Evolutionary conservation across 1,140 invertebrate species (phyloP).

Genomic region (Lysiphlebus fabarum): DNA sequence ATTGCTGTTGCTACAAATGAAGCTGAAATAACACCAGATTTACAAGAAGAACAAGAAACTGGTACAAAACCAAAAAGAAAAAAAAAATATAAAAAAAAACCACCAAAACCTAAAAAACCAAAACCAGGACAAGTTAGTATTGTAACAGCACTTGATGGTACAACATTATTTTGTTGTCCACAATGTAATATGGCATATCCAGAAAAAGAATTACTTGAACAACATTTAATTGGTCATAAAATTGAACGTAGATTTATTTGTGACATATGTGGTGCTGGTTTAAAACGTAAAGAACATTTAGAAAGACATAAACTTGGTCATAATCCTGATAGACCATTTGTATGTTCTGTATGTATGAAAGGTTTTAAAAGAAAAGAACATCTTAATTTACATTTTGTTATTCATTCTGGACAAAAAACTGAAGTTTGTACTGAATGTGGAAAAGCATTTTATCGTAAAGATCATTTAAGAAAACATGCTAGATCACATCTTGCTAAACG

Average conservation of each 20-base stretch:
- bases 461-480: constrained; percentile 75
- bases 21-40: constrained; percentile 55
- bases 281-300: constrained; percentile 77
- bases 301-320: constrained; percentile 76
- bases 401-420: constrained; percentile 78
- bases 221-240: constrained; percentile 73
- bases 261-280: constrained; percentile 62
- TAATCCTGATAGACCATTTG: constrained; percentile 74
- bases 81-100: constrained; percentile 77
- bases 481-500: constrained; percentile 70
- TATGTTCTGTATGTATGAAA: constrained; percentile 73
- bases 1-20: constrained; percentile 49
- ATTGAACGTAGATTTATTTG: constrained; percentile 68
- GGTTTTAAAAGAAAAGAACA: constrained; percentile 79
- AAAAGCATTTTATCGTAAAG: constrained; percentile 80
- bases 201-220: constrained; percentile 71
- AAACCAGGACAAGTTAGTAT: constrained; percentile 72
- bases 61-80: constrained; percentile 65
- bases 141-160: constrained; percentile 68
- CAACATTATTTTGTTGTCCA: constrained; percentile 72
- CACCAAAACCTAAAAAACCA: constrained; percentile 68
- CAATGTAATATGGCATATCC: constrained; percentile 77
- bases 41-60: constrained; percentile 52
- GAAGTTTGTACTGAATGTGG: constrained; percentile 70
- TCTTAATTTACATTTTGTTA: constrained; percentile 74